These are phyloP conservation scores for Philaenus spumarius DNA, from an alignment of 1,140 invertebrate species.

Conservation along the genomic window DNA sequence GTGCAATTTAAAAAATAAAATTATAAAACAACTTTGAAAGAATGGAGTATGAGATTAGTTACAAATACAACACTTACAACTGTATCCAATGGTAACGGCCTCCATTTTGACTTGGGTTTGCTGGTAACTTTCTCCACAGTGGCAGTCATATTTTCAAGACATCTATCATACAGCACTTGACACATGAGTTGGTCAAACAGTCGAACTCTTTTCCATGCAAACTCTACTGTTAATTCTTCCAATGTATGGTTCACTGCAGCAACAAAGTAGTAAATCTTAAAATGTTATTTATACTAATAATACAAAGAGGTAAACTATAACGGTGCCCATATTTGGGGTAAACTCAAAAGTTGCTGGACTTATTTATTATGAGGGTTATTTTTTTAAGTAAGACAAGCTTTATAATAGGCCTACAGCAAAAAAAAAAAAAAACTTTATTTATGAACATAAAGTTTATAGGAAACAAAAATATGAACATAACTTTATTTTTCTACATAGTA, in stretches of 20 bases:
- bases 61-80: constrained; percentile 57
- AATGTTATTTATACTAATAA: constrained; percentile 11
- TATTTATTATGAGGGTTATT: constrained; percentile 13
- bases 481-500: no score
- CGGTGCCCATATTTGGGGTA: no score
- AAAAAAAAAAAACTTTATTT: no score
- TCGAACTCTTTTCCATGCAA: constrained; percentile 80
- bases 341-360: not conserved
- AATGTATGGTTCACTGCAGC: constrained; percentile 62
- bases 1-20: no score
- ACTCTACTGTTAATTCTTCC: constrained; percentile 71
- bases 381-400: no score
- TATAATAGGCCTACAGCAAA: no score
- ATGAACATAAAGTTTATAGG: no score
- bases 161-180: constrained; percentile 70
- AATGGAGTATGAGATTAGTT: no score
- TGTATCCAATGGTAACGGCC: constrained; percentile 92
- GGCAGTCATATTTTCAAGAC: constrained; percentile 66
- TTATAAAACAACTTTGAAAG: no score
- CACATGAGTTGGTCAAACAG: constrained; percentile 85
- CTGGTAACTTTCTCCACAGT: constrained; percentile 73
- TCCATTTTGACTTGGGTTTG: constrained; percentile 94
- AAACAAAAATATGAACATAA: no score
- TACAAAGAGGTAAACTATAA: constrained; percentile 10
- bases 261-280: constrained; percentile 16